A percentile compares a stretch with the other conserved stretches of the same genome.
These are phyloP conservation scores for Morus bassanus DNA, from an alignment of 2,797 vertebrate genomes.

Conservation along the genomic window DNA sequence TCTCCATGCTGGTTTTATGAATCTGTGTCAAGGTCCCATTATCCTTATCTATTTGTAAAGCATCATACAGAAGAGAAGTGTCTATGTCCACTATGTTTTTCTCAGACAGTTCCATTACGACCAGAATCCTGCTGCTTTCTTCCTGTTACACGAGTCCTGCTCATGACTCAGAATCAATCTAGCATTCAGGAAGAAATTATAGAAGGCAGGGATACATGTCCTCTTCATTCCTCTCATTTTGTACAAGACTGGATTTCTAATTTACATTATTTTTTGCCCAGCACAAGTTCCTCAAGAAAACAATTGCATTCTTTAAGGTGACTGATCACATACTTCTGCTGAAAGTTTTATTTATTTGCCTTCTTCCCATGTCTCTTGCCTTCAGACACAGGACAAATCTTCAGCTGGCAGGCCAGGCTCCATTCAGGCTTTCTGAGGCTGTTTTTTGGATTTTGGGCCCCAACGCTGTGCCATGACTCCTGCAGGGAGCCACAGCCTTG, in stretches of 20 bases:
- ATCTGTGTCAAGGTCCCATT: background rate
- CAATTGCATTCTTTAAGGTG: background rate
- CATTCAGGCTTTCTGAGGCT: background rate
- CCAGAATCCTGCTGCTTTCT: background rate
- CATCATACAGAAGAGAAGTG: background rate
- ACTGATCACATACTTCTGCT: background rate
- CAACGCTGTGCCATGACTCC: accelerated
- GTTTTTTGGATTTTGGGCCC: background rate
- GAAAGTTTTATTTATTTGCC: background rate
- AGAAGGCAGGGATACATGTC: background rate
- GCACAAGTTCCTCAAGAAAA: background rate
- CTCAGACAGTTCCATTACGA: background rate
- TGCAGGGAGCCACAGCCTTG: background rate
- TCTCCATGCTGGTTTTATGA: background rate
- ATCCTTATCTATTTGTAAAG: background rate
- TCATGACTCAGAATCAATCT: background rate
- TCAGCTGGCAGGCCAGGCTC: background rate
- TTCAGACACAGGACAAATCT: background rate
- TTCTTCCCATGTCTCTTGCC: background rate
- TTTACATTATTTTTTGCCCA: background rate
- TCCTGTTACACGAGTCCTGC: background rate
- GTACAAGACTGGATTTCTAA: background rate
- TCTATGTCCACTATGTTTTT: background rate
- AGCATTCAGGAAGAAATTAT: background rate
- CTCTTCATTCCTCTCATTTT: background rate